A percentile compares a stretch with the other conserved stretches of the same genome.
phyloP scores from a whole-genome alignment of 2,113 vertebrate genomes.

The Ptilorrhoa leucosticta region DNA sequence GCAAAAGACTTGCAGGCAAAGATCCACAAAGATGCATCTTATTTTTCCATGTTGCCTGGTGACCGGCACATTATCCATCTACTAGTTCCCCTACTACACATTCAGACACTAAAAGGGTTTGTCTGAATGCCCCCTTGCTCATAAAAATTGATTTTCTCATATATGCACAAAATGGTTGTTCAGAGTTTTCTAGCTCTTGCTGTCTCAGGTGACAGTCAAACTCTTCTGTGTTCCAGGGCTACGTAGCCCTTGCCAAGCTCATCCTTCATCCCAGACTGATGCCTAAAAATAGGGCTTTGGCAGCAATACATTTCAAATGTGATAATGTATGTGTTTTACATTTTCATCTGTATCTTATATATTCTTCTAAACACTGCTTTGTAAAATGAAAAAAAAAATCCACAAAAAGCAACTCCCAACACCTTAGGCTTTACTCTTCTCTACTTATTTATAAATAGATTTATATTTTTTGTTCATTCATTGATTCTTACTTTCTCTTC shows the following conservation, averaged over 20 bases:
- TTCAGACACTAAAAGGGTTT: not conserved
- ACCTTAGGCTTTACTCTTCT: not conserved
- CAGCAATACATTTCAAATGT: not conserved
- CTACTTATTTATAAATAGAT: not conserved
- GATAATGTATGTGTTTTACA: not conserved
- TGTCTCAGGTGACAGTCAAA: not conserved
- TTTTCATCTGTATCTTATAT: not conserved
- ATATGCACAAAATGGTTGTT: not conserved
- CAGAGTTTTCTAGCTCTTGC: not conserved
- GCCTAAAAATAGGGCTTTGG: not conserved
- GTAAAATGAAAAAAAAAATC: not conserved
- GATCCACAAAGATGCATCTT: not conserved
- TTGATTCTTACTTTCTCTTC: not conserved
- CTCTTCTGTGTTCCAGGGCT: not conserved
- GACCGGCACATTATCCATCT: not conserved
- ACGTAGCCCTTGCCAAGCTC: rapidly evolving
- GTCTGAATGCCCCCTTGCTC: not conserved
- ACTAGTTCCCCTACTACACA: not conserved
- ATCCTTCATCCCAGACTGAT: not conserved
- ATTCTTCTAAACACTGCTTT: not conserved
- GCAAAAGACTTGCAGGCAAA: not conserved
- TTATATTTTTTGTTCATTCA: not conserved
- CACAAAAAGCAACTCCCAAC: not conserved
- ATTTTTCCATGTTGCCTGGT: not conserved
- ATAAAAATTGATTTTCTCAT: not conserved